Conservation (phyloP, 1,140 invertebrate species). For the Phthorimaea operculella region DNA sequence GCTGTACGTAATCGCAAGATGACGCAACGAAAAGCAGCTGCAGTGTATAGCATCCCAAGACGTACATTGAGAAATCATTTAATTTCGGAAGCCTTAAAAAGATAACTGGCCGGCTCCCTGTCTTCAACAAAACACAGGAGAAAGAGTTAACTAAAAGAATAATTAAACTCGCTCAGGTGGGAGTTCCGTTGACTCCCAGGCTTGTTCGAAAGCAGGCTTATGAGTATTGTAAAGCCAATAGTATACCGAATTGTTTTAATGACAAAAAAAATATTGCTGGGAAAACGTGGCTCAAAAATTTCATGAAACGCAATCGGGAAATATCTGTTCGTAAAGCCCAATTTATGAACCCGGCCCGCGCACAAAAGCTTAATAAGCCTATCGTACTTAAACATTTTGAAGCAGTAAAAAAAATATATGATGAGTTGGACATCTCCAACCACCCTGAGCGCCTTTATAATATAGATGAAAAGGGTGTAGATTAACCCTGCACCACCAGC, state of each 20-base stretch:
- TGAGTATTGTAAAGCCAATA: conserved; percentile 21
- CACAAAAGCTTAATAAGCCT: conserved; percentile 41
- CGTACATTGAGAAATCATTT: conserved; percentile 17
- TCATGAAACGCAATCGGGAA: conserved; percentile 23
- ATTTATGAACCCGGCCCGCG: conserved; percentile 42
- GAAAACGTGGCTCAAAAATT: conserved; percentile 28
- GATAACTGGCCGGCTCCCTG: conserved; percentile 1
- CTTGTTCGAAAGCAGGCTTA: conserved; percentile 20
- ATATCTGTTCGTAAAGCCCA: conserved; percentile 35
- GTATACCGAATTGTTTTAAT: conserved; percentile 27
- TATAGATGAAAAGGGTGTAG: conserved; percentile 57
- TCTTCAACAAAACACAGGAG: conserved; percentile 20
- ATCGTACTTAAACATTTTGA: conserved; percentile 39
- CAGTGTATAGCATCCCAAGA: conserved; percentile 12
- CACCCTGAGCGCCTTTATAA: conserved; percentile 48
- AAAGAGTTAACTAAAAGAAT: conserved; percentile 17
- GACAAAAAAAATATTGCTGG: conserved; percentile 18
- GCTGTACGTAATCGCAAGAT: conserved; percentile 12
- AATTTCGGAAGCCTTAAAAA: conserved; percentile 1
- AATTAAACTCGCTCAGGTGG: conserved; percentile 19
- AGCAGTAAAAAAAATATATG: conserved; percentile 25
- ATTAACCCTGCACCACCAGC: conserved; percentile 42
- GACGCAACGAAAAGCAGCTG: conserved; percentile 13
- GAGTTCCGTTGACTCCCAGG: conserved; percentile 23
- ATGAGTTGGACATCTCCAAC: conserved; percentile 29